Evolutionary conservation across 23 tunicate species (phyloP).

Genomic region (Clavelina lepadiformis): DNA sequence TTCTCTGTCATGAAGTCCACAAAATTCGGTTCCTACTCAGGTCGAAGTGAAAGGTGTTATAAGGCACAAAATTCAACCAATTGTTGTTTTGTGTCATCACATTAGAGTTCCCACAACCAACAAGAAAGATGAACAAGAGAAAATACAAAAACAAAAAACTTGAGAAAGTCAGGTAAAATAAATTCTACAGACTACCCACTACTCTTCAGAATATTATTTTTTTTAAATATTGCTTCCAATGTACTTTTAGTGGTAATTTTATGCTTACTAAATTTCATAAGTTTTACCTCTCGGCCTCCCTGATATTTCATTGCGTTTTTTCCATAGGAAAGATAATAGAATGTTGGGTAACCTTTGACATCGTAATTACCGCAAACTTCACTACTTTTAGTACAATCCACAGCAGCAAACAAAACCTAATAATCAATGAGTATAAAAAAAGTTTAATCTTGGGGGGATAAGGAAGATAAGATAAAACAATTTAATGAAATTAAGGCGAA

Average conservation of each 20-base stretch:
- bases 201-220: too few species aligned
- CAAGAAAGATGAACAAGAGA: neutral
- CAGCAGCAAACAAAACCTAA: conserved; percentile 87
- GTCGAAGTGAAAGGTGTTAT: neutral
- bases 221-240: too few species aligned
- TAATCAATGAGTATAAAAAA: conserved; percentile 1
- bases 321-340: conserved; percentile 82
- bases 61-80: conserved; percentile 22
- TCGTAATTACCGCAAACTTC: conserved; percentile 56
- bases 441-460: too few species aligned
- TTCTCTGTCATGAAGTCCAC: conserved; percentile 61
- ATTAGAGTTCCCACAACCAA: neutral
- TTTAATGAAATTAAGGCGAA: neutral
- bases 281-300: conserved; percentile 74
- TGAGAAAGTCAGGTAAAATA: too few species aligned
- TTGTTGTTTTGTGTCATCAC: conserved; percentile 36
- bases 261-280: too few species aligned
- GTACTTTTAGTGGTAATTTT: too few species aligned
- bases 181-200: too few species aligned
- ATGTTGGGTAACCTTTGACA: conserved; percentile 87
- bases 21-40: conserved; percentile 71
- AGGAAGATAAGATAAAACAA: neutral
- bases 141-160: too few species aligned
- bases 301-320: conserved; percentile 63
- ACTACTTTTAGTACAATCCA: conserved; percentile 69